Base-by-base conservation (phyloP, 2,113 vertebrate species). In the Petroica traversi region DNA sequence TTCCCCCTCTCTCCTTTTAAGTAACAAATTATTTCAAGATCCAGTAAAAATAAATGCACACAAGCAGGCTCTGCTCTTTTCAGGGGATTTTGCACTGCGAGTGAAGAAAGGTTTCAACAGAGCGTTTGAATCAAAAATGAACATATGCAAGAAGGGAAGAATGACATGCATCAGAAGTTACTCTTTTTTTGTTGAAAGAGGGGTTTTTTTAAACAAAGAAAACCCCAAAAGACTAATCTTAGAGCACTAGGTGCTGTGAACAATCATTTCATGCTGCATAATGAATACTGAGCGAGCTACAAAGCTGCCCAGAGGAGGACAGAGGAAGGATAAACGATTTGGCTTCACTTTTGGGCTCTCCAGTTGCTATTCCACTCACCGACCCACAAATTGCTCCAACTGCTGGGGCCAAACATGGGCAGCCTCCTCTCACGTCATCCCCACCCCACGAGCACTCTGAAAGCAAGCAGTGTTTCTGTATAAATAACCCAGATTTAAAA, bases 21-120 rank as follows among this genome's bases (percentile, higher is more conserved):
- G 71, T 89, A 77, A 89, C 81, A 94, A 93, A 95, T 83, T 92
- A 68, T 93, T 90, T 92, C 88, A 95, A 94, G 82, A 88, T 85
- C 67, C 71, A 67, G 85, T 77, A 89, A 92, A 95, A 95, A 95
- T 68, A 89, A 91, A 89, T 16, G 84, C 62, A 68, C 54, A 79
- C 34, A 78, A 91, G 67, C 54, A 92, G 59, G 6, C 57, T 95
- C 51, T 85, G 75, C 71, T 82, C 72, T 93, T 93, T 96, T 93
- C 62, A 83, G 75, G 58, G 33, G 43, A 88, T 95, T 94, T 77
- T 76, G 26, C 58, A 90, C 55, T 90, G 85, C 0, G 1, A 91
- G 62, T 34, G 51, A 95, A 95, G 74, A 72, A 95, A 76, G 78
- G 40, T 58, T 92, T 94, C n/a, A 11, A 83, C 58, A 90, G 69